Conservation (phyloP, 23 tunicate species). For the Halocynthia aurantium region DNA sequence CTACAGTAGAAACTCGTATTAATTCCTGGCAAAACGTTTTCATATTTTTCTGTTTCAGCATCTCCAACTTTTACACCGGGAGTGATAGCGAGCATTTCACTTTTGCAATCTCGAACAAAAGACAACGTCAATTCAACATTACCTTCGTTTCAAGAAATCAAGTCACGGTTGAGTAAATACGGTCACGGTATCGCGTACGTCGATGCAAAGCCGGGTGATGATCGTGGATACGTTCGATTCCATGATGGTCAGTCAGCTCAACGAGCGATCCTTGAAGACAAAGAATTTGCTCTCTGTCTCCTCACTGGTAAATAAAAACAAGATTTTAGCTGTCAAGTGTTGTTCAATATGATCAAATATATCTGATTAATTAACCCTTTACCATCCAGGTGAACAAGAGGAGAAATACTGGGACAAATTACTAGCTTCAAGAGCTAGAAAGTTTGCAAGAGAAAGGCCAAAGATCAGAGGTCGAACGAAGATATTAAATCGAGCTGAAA, state of each 20-base stretch:
- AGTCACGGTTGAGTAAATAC: constrained; percentile 26
- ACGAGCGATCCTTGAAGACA: constrained; percentile 67
- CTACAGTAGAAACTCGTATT: too few species aligned
- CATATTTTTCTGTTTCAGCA: background rate
- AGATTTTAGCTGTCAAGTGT: background rate
- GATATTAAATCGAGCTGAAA: constrained; percentile 38
- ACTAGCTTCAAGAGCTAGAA: constrained; percentile 48
- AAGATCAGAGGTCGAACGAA: constrained; percentile 51
- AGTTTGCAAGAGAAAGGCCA: constrained; percentile 52
- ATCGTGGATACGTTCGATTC: constrained; percentile 46
- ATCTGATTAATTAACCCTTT: background rate
- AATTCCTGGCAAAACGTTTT: too few species aligned
- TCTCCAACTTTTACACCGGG: constrained; percentile 62
- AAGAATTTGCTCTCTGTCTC: constrained; percentile 35
- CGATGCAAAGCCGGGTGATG: constrained; percentile 25
- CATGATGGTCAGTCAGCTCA: constrained; percentile 59
- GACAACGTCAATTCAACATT: background rate
- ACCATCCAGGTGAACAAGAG: constrained; percentile 35
- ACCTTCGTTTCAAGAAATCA: constrained; percentile 17
- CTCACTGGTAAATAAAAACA: constrained; percentile 45
- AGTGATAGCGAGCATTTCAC: constrained; percentile 36
- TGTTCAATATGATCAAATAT: background rate
- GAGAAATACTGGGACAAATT: constrained; percentile 75
- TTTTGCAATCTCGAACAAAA: background rate
- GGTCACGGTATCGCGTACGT: constrained; percentile 67